Evolutionary conservation across 1,140 invertebrate species (phyloP), one percentile per base, ranked within the genome.

Genomic region (Panulirus ornatus): DNA sequence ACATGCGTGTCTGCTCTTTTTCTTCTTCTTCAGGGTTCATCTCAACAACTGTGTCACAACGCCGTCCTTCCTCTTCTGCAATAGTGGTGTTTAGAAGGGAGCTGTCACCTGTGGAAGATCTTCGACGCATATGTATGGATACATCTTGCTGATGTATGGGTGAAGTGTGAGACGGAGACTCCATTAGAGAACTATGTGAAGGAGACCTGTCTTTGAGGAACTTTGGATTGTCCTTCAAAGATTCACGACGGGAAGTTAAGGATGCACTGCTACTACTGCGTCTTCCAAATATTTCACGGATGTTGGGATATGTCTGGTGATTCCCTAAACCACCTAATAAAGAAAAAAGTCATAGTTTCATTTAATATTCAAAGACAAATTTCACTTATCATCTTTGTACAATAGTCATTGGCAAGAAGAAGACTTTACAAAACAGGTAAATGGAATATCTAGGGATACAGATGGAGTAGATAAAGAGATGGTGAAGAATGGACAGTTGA

Each of bases 221-320:
- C 51, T 70, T 47, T n/a, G 75, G 75, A 9, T 44, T 27, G 19
- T 88, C 85, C 38, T 88, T 88, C 14, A 79, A 40, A 8, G 88
- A 89, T 9, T 81, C 79, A 27, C 88, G 79, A 19, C 88, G 79
- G 8, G 88, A 89, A 11, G 75, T 36, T 22, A 73, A 6, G 30
- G 81, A 75, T 2, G 66, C 40, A 47, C 40, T 51, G 44, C 71
- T 79, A 40, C 79, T 89, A 66, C 22, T 76, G 70, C 88, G 88
- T 58, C 81, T 70, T 34, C 44, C 88, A 76, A 89, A 89, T n/a
- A 89, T 89, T 30, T 89, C 88, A 8, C 88, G 88, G 44, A 89
- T 76, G 70, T 83, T 89, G 8, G 88, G 88, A 16, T 83, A 83
- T 9, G 79, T 34, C 2, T 89, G 44, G 11, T 87, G 51, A 14